Percentiles rank a stretch among this genome's conserved stretches.
phyloP scores from a whole-genome alignment of 1,140 invertebrate genomes.

The Acromyrmex heyeri region DNA sequence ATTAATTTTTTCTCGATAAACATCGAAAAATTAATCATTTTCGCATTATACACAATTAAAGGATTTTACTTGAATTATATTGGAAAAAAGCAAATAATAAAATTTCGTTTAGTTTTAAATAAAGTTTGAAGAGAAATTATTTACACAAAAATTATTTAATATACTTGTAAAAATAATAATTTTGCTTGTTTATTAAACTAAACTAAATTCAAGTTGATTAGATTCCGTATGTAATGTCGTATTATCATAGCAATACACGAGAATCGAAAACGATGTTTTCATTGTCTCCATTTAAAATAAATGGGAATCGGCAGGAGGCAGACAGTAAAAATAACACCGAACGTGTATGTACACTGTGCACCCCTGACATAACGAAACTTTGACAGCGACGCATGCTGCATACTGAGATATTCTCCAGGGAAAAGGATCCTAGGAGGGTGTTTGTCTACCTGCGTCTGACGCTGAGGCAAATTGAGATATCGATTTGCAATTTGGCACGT shows the following conservation, averaged over 20 bases:
- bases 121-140: not conserved
- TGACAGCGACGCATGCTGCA: constrained; percentile 27
- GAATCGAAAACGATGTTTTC: not conserved
- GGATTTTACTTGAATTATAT: not conserved
- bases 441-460: constrained; percentile 75
- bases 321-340: constrained; percentile 1
- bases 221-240: not conserved
- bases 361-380: constrained; percentile 33
- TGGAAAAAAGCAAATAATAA: not conserved
- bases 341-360: not conserved
- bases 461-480: constrained; percentile 74
- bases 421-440: constrained; percentile 56
- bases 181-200: not conserved
- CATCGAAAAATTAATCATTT: not conserved
- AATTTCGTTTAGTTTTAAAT: not conserved
- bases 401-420: constrained; percentile 23
- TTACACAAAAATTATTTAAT: not conserved
- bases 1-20: not conserved
- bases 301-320: constrained; percentile 5
- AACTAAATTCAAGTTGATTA: not conserved
- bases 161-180: not conserved
- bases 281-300: not conserved
- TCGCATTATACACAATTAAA: not conserved
- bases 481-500: constrained; percentile 77
- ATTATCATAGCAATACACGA: not conserved